Evolutionary conservation across 2,888 invertebrate genomes (phyloP).

Genomic region (Pristionchus japonicus): DNA sequence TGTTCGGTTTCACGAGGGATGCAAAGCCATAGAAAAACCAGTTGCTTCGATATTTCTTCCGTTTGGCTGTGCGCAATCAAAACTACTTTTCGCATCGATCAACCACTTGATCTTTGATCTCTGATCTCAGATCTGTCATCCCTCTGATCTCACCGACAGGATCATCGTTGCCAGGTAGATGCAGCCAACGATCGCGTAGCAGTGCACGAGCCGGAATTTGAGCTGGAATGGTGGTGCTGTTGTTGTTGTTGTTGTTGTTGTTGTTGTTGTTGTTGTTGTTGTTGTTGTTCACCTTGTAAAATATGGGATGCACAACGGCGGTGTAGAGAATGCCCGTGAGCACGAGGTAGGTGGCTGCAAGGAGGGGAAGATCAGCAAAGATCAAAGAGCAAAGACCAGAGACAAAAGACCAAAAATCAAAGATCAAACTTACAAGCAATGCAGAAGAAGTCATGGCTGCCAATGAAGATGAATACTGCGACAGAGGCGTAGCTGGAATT

Average conservation of each 20-base stretch:
- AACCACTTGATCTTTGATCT: no score
- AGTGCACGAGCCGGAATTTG: slow-evolving; percentile 57
- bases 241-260: not conserved
- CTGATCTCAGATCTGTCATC: no score
- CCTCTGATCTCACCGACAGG: slow-evolving; percentile 58
- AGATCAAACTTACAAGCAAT: slow-evolving; percentile 57
- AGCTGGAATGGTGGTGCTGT: not conserved
- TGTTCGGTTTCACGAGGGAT: not conserved
- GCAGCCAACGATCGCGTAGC: slow-evolving; percentile 57
- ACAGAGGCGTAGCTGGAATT: slow-evolving; percentile 61
- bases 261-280: no score
- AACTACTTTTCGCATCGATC: no score
- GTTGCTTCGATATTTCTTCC: no score
- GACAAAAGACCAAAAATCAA: not conserved
- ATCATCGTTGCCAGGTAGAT: slow-evolving; percentile 66
- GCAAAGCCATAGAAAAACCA: no score
- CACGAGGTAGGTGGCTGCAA: slow-evolving; percentile 65
- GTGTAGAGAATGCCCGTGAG: slow-evolving; percentile 67
- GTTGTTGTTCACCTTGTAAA: slow-evolving; percentile 55
- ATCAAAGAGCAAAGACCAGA: not conserved
- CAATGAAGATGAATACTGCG: slow-evolving; percentile 68
- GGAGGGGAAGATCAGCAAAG: not conserved
- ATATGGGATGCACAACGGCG: slow-evolving; percentile 68
- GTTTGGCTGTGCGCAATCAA: no score
- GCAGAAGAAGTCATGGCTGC: slow-evolving; percentile 64